phyloP scores from a whole-genome alignment of 2,797 vertebrate genomes.

The Melanotaenia nigrans region DNA sequence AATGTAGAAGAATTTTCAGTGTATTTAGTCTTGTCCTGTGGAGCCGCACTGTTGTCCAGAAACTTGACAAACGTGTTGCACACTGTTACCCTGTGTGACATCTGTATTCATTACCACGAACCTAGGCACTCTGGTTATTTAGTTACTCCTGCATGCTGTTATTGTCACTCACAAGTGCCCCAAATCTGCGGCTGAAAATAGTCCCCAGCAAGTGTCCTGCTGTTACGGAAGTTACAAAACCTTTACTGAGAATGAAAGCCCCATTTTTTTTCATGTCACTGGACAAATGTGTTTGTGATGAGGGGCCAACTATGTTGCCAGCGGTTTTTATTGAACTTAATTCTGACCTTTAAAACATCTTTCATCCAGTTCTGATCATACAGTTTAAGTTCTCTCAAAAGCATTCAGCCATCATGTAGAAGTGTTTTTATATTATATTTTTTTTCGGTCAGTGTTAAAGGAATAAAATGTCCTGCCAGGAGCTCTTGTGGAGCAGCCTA shows the following conservation, averaged over 20 bases:
- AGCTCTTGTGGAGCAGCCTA: slow-evolving; percentile 37
- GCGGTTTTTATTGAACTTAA: background rate
- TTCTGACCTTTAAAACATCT: background rate
- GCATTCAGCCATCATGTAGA: slow-evolving; percentile 2
- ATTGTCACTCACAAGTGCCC: slow-evolving; percentile 2
- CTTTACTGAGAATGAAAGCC: background rate
- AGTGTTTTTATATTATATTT: slow-evolving; percentile 8
- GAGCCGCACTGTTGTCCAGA: background rate
- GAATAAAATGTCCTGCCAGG: slow-evolving; percentile 35
- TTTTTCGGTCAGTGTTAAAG: background rate
- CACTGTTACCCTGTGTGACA: background rate
- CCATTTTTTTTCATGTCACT: background rate
- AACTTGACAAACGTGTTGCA: background rate
- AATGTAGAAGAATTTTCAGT: background rate
- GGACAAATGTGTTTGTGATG: slow-evolving; percentile 5
- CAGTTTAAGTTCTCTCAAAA: background rate
- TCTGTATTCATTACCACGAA: slow-evolving; percentile 4
- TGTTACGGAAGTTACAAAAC: background rate
- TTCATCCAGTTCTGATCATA: background rate
- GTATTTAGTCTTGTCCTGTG: background rate
- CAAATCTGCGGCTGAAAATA: slow-evolving; percentile 4
- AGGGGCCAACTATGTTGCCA: too few relatives aligned
- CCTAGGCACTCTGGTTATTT: background rate
- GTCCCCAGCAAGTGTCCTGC: background rate
- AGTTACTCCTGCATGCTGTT: slow-evolving; percentile 1